Base-by-base conservation (phyloP, 2,113 vertebrate species). In the Platanista minor region DNA sequence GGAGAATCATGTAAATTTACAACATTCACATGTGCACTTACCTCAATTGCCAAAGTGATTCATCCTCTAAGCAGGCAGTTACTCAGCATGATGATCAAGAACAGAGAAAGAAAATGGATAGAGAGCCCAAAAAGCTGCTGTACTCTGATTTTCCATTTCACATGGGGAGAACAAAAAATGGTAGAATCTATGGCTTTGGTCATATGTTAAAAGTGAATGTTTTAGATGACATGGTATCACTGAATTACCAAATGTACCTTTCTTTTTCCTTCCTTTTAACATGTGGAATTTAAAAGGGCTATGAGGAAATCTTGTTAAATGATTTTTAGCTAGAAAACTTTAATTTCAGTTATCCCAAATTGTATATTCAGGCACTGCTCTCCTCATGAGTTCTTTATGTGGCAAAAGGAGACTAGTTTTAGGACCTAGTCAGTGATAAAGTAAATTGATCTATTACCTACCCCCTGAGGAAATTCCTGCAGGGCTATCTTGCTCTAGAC, bases 391-490 rank as follows among this genome's bases (percentile, higher is more conserved):
- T 39, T 52, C 52, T 81, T 87, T 46, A 41, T 62, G 14, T 94
- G 39, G 36, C 14, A 78, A 82, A 49, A 83, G 29, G 8, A 87
- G 46, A 39, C 78, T 93, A 57, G 69, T 85, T 91, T 91, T 84
- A 92, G 91, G 93, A 97, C 89, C 74, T 74, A 71, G 54, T 67
- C 21, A 41, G n/a, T 31, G 57, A 88, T 46, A 61, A 92, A 77
- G 91, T 72, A 94, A 96, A 90, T 92, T 91, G 90, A 92, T 94
- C 95, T 83, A 71, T 96, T 90, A 94, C 31, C n/a, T 69, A 87
- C 83, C 92, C 64, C 91, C 77, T 83, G 83, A 85, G 91, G 91
- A 84, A 91, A 97, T 87, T 78, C 93, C 89, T 67, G 21, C 43
- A 77, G 94, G 83, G 67, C 62, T 94, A 2, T 72, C 88, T 90